A percentile compares a stretch with the other conserved stretches of the same genome.
These are phyloP conservation scores for Sturnus vulgaris DNA, from an alignment of 2,113 vertebrate genomes.

Conservation along the genomic window DNA sequence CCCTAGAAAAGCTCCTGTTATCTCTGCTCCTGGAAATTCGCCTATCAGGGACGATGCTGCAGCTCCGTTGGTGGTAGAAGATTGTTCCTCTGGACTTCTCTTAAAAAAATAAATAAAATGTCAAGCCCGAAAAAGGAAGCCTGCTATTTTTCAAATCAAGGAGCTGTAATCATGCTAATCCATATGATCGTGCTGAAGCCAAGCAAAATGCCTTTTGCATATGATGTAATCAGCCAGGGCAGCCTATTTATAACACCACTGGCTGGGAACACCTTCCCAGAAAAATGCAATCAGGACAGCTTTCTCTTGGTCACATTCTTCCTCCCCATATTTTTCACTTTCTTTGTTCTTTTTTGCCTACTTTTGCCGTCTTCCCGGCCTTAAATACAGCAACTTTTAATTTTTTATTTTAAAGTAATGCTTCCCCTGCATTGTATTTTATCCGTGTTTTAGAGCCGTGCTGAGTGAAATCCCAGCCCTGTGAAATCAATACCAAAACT, in stretches of 20 bases:
- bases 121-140: conserved; percentile 37
- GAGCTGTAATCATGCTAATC: conserved; percentile 49
- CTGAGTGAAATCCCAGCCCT: not conserved
- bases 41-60: not conserved
- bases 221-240: not conserved
- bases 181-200: conserved; percentile 11
- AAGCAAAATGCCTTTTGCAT: conserved; percentile 14
- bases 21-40: not conserved
- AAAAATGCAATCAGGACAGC: not conserved
- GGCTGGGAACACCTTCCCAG: not conserved
- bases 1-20: not conserved
- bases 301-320: not conserved
- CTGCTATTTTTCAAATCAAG: conserved; percentile 52
- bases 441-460: not conserved
- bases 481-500: conserved; percentile 56
- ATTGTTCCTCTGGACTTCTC: conserved; percentile 6
- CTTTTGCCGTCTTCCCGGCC: not conserved
- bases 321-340: not conserved
- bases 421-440: not conserved
- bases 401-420: not conserved
- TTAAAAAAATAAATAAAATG: conserved; percentile 52
- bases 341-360: not conserved
- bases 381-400: not conserved
- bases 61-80: conserved; percentile 20
- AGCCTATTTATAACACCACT: not conserved